phyloP scores from a whole-genome alignment of 2,113 vertebrate genomes.

The Ictalurus furcatus region DNA sequence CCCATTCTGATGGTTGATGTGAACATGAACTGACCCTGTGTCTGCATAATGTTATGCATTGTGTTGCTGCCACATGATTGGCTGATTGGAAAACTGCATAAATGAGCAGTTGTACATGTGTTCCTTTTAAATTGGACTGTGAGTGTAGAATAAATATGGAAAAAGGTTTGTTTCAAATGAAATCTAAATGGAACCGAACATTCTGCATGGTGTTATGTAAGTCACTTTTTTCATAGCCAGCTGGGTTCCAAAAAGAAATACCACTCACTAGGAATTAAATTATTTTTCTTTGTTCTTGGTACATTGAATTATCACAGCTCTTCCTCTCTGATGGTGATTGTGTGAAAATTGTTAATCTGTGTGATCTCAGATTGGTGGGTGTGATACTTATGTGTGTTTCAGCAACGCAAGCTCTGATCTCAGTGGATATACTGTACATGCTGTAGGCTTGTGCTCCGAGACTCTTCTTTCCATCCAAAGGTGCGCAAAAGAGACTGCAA shows the following conservation, averaged over 20 bases:
- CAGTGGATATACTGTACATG: slow-evolving; percentile 21
- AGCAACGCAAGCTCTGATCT: slow-evolving; percentile 51
- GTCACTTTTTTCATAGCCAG: background rate
- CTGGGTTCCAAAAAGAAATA: background rate
- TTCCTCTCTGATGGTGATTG: slow-evolving; percentile 35
- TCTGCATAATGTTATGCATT: background rate
- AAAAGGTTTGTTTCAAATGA: background rate
- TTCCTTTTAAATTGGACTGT: background rate
- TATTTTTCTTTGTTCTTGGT: slow-evolving; percentile 19
- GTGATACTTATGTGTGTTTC: slow-evolving; percentile 41
- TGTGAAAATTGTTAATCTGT: slow-evolving; percentile 31
- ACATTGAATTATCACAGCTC: slow-evolving; percentile 30
- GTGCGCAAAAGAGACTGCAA: slow-evolving; percentile 56
- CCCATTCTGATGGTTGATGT: background rate
- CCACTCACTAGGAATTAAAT: slow-evolving; percentile 25
- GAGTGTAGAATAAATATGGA: background rate
- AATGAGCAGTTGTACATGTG: background rate
- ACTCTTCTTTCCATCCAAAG: slow-evolving; percentile 40
- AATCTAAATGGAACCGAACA: background rate
- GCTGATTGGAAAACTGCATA: background rate
- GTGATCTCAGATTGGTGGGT: slow-evolving; percentile 56
- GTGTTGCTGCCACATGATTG: background rate
- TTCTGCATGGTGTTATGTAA: slow-evolving; percentile 25
- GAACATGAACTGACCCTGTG: background rate
- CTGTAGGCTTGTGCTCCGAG: slow-evolving; percentile 10